Conservation (phyloP, 1,140 invertebrate genomes). For the Paraescarpia echinospica region DNA sequence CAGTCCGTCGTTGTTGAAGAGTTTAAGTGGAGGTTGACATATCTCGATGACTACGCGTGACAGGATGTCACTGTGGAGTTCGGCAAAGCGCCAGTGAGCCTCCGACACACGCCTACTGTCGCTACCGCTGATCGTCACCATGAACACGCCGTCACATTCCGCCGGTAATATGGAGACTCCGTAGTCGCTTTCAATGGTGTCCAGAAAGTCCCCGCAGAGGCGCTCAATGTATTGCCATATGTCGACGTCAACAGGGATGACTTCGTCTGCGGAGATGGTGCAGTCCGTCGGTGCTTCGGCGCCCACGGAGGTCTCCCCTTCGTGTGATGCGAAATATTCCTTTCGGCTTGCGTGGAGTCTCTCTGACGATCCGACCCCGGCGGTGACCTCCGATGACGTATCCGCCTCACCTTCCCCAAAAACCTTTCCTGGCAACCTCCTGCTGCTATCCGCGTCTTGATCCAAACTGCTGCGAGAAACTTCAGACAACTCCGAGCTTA, state of each 20-base stretch:
- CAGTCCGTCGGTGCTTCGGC: not conserved
- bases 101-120: not conserved
- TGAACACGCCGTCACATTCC: not conserved
- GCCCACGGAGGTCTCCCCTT: no score
- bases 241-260: not conserved
- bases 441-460: not conserved
- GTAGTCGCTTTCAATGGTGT: not conserved
- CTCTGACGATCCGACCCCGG: not conserved
- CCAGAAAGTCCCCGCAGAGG: not conserved
- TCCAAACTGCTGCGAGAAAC: not conserved
- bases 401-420: not conserved
- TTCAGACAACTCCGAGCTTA: not conserved
- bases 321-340: not conserved
- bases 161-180: not conserved
- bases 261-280: not conserved
- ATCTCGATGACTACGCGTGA: not conserved
- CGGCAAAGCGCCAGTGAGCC: not conserved
- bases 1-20: not conserved
- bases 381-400: not conserved
- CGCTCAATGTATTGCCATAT: not conserved
- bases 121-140: not conserved
- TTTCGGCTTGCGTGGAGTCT: not conserved
- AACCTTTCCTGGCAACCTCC: not conserved
- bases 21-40: not conserved
- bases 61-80: not conserved